These are phyloP conservation scores for Polyodon spathula DNA, from an alignment of 2,113 vertebrate species.

Conservation along the genomic window DNA sequence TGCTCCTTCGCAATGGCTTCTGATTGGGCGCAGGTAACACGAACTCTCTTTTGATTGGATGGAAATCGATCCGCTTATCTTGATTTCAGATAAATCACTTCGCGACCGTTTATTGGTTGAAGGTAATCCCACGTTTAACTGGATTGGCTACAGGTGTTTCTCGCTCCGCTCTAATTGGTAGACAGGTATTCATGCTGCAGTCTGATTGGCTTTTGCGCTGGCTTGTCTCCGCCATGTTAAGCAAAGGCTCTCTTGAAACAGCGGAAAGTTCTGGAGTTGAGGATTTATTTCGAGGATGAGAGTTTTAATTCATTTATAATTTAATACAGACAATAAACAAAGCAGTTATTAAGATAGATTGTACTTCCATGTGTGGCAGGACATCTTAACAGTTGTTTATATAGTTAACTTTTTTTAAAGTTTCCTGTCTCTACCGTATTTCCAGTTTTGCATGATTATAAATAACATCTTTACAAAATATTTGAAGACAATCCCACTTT, in stretches of 20 bases:
- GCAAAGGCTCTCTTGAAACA: slow-evolving; percentile 11
- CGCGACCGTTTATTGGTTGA: background rate
- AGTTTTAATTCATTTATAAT: no score
- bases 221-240: slow-evolving; percentile 40
- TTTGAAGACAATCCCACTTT: no score
- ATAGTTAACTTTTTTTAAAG: no score
- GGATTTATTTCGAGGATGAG: no score
- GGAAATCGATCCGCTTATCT: background rate
- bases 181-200: slow-evolving; percentile 25
- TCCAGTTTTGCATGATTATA: no score
- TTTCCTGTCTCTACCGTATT: no score
- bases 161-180: slow-evolving; percentile 42
- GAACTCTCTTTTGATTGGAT: background rate
- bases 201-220: slow-evolving; percentile 13
- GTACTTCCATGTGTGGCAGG: no score
- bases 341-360: no score
- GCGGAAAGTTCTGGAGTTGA: background rate
- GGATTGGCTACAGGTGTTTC: slow-evolving; percentile 45
- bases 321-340: no score
- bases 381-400: no score
- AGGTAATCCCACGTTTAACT: background rate
- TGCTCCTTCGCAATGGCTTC: no score
- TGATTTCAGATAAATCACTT: slow-evolving; percentile 1
- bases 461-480: no score
- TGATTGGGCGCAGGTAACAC: slow-evolving; percentile 20